Percentiles rank a stretch among this genome's conserved stretches.
Conservation (phyloP, 2,888 invertebrate species). For the Prostheceraeus crozeri region DNA sequence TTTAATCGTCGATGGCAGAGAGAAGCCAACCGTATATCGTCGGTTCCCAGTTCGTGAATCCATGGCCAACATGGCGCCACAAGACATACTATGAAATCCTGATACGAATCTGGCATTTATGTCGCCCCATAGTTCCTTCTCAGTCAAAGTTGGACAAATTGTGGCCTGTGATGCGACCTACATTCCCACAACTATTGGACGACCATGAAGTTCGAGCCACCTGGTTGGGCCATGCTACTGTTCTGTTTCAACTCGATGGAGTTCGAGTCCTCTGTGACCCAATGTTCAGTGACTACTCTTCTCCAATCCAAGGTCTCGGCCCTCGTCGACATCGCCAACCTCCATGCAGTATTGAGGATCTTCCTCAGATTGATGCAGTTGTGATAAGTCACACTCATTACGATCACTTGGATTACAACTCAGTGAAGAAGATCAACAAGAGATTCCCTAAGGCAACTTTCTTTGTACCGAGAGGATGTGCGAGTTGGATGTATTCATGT, state of each 20-base stretch:
- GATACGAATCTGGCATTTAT: too few species aligned
- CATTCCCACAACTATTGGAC: too few species aligned
- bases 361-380: slow-evolving; percentile 57
- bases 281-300: slow-evolving; percentile 56
- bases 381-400: slow-evolving; percentile 60
- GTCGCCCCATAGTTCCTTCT: too few species aligned
- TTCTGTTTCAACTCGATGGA: slow-evolving; percentile 58
- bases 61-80: neutral
- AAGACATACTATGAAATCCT: neutral
- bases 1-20: too few species aligned
- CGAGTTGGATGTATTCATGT: slow-evolving; percentile 50
- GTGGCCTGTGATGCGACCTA: neutral
- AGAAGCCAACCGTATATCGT: too few species aligned
- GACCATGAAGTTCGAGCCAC: slow-evolving; percentile 51
- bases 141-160: neutral
- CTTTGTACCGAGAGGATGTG: slow-evolving; percentile 59
- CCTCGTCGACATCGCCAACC: slow-evolving; percentile 54
- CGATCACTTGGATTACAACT: slow-evolving; percentile 58
- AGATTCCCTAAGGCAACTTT: slow-evolving; percentile 48
- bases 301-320: slow-evolving; percentile 51
- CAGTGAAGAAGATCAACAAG: slow-evolving; percentile 47
- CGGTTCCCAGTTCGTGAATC: too few species aligned
- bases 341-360: slow-evolving; percentile 51
- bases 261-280: slow-evolving; percentile 59
- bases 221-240: slow-evolving; percentile 60